These are phyloP conservation scores for Itoplectis maculator DNA, from an alignment of 2,888 invertebrate genomes.

Conservation along the genomic window DNA sequence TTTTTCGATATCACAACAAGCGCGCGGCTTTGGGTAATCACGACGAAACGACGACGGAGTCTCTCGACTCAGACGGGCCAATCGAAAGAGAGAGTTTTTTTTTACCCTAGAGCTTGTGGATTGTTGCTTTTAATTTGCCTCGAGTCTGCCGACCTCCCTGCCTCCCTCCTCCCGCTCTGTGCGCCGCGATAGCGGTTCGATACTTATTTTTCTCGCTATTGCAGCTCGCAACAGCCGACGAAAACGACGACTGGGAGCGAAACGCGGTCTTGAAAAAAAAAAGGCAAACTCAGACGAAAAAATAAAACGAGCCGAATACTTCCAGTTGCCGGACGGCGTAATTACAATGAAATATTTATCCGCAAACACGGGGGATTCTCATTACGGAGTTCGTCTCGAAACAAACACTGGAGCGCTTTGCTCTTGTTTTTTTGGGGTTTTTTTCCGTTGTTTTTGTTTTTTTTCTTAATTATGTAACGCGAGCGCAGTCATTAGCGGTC, in stretches of 20 bases:
- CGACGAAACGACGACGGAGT: neutral
- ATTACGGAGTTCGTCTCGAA: constrained; percentile 9
- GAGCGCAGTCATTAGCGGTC: neutral
- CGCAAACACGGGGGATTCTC: constrained; percentile 18
- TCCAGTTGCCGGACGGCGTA: neutral
- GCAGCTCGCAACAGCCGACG: neutral
- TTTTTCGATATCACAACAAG: constrained; percentile 15
- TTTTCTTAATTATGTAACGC: neutral
- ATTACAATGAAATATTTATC: constrained; percentile 24
- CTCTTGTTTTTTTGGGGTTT: neutral
- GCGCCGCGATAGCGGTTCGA: constrained; percentile 21
- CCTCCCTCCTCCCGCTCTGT: neutral
- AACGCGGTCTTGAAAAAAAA: neutral
- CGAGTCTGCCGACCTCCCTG: constrained; percentile 10
- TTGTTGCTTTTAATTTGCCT: constrained; percentile 32
- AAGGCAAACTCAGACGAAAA: neutral
- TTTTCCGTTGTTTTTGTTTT: neutral
- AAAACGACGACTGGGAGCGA: neutral
- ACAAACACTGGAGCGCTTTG: neutral
- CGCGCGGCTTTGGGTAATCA: neutral
- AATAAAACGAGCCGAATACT: constrained; percentile 8
- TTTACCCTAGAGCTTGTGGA: neutral
- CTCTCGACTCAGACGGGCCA: constrained; percentile 7
- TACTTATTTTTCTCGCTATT: constrained; percentile 33
- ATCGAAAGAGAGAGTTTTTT: constrained; percentile 14